phyloP scores from a whole-genome alignment of 2,888 invertebrate genomes.

The Trissolcus brochymenae region DNA sequence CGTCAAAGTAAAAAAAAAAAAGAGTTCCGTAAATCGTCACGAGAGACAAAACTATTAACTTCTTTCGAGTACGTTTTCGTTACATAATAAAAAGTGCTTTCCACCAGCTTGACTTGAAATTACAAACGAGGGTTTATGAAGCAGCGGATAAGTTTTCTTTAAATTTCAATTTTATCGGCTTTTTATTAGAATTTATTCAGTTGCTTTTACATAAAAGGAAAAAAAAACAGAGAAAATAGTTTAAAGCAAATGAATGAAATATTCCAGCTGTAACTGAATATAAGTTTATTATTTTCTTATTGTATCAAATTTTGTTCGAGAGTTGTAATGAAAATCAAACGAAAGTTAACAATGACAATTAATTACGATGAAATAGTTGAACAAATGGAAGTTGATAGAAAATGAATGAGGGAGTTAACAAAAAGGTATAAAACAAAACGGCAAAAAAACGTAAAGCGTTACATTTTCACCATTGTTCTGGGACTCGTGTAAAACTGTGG shows the following conservation, averaged over 20 bases:
- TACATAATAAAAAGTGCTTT: conserved; percentile 24
- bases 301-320: too few species aligned
- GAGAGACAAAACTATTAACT: conserved; percentile 26
- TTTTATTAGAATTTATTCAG: too few species aligned
- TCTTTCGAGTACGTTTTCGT: conserved; percentile 30
- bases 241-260: too few species aligned
- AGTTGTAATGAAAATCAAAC: too few species aligned
- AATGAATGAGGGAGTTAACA: conserved; percentile 3
- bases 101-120: background rate
- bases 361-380: conserved; percentile 1
- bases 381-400: conserved; percentile 5
- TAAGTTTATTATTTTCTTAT: too few species aligned
- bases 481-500: background rate
- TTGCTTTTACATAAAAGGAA: too few species aligned
- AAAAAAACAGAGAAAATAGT: too few species aligned
- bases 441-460: conserved; percentile 21
- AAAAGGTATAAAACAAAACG: conserved; percentile 11
- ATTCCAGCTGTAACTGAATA: too few species aligned
- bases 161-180: too few species aligned
- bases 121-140: too few species aligned
- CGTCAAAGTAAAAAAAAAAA: conserved; percentile 10
- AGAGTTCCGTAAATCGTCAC: conserved; percentile 30
- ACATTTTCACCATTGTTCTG: conserved; percentile 42
- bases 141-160: too few species aligned
- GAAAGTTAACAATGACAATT: conserved; percentile 4